Conservation (phyloP, 37 sponge, comb jelly and placozoan species). For the Ianthella basta region DNA sequence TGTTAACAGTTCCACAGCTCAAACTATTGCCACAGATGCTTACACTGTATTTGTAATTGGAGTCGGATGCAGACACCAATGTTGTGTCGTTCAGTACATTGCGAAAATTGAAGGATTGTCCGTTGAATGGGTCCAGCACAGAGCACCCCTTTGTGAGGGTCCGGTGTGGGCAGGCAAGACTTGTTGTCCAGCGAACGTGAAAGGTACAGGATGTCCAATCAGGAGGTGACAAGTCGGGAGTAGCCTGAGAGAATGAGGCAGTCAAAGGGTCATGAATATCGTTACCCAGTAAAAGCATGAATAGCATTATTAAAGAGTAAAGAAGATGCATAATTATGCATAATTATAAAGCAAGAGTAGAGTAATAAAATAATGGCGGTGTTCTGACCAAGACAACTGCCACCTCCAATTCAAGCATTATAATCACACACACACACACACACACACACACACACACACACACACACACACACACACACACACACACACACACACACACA, state of each 20-base stretch:
- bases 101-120: conserved; percentile 1
- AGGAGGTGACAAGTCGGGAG: neutral
- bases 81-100: neutral
- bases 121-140: neutral
- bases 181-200: neutral
- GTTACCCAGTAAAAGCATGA: too few species aligned
- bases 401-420: too few species aligned
- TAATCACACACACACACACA: neutral
- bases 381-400: too few species aligned
- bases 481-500: conserved; percentile 23
- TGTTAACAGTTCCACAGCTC: neutral
- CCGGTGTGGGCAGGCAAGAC: conserved; percentile 4
- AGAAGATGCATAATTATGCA: too few species aligned
- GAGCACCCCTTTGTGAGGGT: neutral
- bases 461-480: conserved; percentile 11
- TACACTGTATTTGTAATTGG: neutral
- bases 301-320: too few species aligned
- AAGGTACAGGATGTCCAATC: neutral
- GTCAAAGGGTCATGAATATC: neutral
- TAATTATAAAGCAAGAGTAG: too few species aligned
- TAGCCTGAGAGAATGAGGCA: neutral
- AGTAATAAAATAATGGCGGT: too few species aligned
- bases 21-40: neutral
- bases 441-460: neutral
- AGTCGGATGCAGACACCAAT: too few species aligned